Evolutionary conservation across 2,113 vertebrate species (phyloP).

Genomic region (Mobula birostris): DNA sequence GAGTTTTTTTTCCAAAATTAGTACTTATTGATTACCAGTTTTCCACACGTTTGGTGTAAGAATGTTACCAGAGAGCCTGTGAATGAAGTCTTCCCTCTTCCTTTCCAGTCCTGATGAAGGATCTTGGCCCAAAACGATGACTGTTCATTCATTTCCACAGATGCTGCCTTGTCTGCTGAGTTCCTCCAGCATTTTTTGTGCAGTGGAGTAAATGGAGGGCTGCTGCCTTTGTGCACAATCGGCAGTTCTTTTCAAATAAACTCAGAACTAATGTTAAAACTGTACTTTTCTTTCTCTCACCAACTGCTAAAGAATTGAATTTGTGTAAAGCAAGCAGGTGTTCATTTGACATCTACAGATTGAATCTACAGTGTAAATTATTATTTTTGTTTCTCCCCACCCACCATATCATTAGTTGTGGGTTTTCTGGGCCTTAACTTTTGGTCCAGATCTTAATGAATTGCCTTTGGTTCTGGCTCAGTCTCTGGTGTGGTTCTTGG

Average conservation of each 20-base stretch:
- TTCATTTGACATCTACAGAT: not conserved
- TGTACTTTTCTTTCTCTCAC: not conserved
- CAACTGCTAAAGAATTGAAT: not conserved
- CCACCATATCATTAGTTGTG: not conserved
- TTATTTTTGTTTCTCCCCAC: not conserved
- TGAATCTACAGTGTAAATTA: not conserved
- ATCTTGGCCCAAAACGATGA: too few species aligned
- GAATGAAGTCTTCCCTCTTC: too few species aligned
- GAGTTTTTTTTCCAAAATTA: not conserved
- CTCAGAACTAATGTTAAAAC: not conserved
- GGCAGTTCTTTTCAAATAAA: not conserved
- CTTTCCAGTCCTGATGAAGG: too few species aligned
- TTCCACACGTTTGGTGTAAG: not conserved
- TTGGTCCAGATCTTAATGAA: too few species aligned
- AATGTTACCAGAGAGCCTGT: too few species aligned
- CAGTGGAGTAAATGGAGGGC: not conserved
- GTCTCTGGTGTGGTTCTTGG: too few species aligned
- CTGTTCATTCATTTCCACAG: too few species aligned
- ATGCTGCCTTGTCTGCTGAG: too few species aligned
- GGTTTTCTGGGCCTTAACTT: not conserved
- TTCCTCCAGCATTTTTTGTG: too few species aligned
- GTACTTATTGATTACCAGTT: not conserved
- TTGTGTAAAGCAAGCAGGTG: not conserved
- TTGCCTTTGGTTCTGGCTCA: too few species aligned
- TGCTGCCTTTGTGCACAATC: not conserved